Evolutionary conservation across 2,797 vertebrate species (phyloP).

Genomic region (Hippoglossus hippoglossus): DNA sequence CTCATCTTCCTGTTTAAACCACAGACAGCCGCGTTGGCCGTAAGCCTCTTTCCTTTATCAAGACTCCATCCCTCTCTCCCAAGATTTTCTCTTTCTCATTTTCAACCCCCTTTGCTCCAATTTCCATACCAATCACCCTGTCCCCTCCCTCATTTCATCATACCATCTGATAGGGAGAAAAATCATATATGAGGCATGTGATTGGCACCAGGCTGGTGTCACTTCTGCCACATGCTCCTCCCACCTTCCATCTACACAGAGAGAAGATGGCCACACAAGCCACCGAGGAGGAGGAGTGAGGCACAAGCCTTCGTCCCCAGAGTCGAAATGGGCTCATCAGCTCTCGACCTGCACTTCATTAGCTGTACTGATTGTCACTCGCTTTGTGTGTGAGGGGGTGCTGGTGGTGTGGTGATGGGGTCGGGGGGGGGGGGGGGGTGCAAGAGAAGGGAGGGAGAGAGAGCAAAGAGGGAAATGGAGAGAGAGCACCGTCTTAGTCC

Average conservation of each 20-base stretch:
- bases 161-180: conserved; percentile 32
- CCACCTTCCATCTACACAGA: conserved; percentile 41
- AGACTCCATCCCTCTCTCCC: conserved; percentile 1
- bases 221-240: conserved; percentile 46
- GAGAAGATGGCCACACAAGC: conserved; percentile 60
- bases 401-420: conserved; percentile 39
- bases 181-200: conserved; percentile 34
- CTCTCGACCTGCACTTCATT: conserved; percentile 77
- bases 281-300: conserved; percentile 43
- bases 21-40: conserved; percentile 6
- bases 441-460: conserved; percentile 37
- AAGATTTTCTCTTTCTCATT: conserved; percentile 29
- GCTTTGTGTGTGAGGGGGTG: conserved; percentile 26
- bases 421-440: neutral
- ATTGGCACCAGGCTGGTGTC: conserved; percentile 58
- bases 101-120: conserved; percentile 16
- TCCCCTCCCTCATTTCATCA: conserved; percentile 2
- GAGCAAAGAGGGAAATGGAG: conserved; percentile 39
- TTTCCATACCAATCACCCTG: conserved; percentile 26
- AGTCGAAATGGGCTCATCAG: conserved; percentile 71
- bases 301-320: conserved; percentile 53
- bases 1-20: conserved; percentile 27
- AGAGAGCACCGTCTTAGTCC: conserved; percentile 61
- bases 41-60: conserved; percentile 19
- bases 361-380: conserved; percentile 67